Evolutionary conservation across 2,113 vertebrate genomes (phyloP).

Genomic region (Xenopus tropicalis): DNA sequence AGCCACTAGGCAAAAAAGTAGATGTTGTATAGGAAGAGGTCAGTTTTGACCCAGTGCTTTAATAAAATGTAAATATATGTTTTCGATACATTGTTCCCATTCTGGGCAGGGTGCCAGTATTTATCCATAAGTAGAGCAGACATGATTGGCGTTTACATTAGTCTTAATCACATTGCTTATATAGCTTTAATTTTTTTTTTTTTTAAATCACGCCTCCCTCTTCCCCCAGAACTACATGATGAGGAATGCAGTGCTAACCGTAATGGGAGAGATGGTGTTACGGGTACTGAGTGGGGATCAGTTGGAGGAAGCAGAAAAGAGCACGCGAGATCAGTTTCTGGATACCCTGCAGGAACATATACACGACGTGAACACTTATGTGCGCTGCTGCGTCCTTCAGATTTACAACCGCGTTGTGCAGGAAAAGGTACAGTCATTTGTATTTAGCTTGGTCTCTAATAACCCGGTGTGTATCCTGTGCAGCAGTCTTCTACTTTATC

Average conservation of each 20-base stretch:
- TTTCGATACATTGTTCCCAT: no score
- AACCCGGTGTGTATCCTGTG: not conserved
- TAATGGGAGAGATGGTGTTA: constrained; percentile 81
- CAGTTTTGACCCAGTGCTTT: no score
- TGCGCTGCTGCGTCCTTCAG: constrained; percentile 84
- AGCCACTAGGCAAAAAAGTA: no score
- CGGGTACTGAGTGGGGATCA: constrained; percentile 81
- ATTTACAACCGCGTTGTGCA: constrained; percentile 83
- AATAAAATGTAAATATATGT: no score
- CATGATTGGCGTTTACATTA: no score
- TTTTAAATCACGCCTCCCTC: no score
- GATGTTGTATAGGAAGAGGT: no score
- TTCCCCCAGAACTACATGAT: constrained; percentile 74
- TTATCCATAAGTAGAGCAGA: not conserved
- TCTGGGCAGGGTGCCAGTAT: no score
- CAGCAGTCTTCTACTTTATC: no score
- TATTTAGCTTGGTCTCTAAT: not conserved
- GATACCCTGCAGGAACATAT: constrained; percentile 81
- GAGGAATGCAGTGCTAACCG: constrained; percentile 82
- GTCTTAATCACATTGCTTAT: no score
- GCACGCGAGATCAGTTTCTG: constrained; percentile 83
- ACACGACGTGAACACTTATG: constrained; percentile 79
- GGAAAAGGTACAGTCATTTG: constrained; percentile 67
- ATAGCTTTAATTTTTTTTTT: no score
- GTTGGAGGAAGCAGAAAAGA: constrained; percentile 74